phyloP scores from a whole-genome alignment of 1,140 invertebrate species.

The Oryzaephilus surinamensis region DNA sequence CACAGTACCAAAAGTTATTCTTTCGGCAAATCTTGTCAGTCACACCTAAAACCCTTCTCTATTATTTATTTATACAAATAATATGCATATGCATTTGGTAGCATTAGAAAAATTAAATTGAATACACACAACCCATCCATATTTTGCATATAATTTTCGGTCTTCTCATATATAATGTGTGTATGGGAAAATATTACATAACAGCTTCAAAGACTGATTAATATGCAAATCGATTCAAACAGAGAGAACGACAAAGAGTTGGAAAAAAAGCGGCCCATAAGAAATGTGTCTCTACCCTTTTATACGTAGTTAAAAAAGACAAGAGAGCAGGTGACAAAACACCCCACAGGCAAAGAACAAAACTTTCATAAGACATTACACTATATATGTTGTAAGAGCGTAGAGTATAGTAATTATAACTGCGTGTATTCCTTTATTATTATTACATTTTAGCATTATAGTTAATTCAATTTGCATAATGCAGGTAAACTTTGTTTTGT shows the following conservation, averaged over 20 bases:
- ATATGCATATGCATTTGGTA: conserved; percentile 10
- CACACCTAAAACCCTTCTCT: conserved; percentile 29
- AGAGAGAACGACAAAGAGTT: conserved; percentile 2
- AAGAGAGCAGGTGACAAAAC: conserved; percentile 2
- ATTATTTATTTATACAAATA: conserved; percentile 11
- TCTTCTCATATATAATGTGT: conserved; percentile 5
- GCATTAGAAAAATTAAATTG: conserved; percentile 8
- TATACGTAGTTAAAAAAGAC: background rate
- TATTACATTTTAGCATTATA: too few species aligned
- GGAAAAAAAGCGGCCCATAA: too few species aligned
- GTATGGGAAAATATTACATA: conserved; percentile 13
- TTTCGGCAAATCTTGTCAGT: conserved; percentile 24
- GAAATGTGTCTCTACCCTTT: background rate
- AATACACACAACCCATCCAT: conserved; percentile 13
- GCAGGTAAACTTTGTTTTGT: conserved; percentile 16
- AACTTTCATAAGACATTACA: conserved; percentile 2
- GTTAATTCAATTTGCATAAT: conserved; percentile 24
- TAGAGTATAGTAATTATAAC: conserved; percentile 17
- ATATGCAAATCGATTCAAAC: conserved; percentile 10
- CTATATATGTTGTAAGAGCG: too few species aligned
- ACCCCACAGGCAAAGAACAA: conserved; percentile 1
- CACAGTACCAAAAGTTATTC: conserved; percentile 3
- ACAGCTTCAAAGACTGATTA: conserved; percentile 2
- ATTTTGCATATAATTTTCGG: conserved; percentile 17
- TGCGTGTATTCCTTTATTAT: conserved; percentile 1